phyloP scores from a whole-genome alignment of 2,797 vertebrate genomes.

The Cirrhinus mrigala region DNA sequence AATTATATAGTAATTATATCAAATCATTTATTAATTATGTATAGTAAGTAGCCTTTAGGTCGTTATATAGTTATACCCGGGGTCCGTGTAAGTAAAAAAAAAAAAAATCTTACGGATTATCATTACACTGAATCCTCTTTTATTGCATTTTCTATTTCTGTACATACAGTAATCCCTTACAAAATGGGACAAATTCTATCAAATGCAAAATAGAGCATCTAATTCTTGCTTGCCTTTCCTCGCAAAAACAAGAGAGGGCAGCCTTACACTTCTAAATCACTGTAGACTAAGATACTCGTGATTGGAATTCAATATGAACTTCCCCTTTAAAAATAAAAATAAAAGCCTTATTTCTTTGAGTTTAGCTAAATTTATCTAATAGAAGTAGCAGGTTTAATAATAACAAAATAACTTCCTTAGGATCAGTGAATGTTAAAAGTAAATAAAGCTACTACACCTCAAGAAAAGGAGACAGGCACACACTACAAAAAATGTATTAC shows the following conservation, averaged over 20 bases:
- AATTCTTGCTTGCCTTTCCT: constrained; percentile 25
- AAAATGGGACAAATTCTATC: neutral
- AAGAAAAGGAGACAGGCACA: neutral
- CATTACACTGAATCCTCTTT: too few species aligned
- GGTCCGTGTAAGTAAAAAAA: neutral
- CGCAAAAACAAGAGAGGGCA: constrained; percentile 31
- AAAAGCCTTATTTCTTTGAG: neutral
- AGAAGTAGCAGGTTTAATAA: neutral
- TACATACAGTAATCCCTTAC: neutral
- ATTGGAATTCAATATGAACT: neutral
- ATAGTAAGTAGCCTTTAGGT: too few species aligned
- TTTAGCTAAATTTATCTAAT: neutral
- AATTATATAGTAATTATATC: neutral
- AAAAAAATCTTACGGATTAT: neutral
- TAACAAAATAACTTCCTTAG: neutral
- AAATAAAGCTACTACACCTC: too few species aligned
- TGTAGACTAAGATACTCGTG: neutral
- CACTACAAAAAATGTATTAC: neutral
- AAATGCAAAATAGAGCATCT: neutral
- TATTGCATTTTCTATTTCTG: neutral
- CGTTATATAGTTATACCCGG: neutral
- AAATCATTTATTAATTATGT: neutral
- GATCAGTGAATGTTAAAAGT: neutral
- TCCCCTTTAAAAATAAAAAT: neutral
- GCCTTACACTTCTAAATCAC: neutral